Evolutionary conservation across 2,113 vertebrate genomes (phyloP).

Genomic region (Aphyosemion australe): DNA sequence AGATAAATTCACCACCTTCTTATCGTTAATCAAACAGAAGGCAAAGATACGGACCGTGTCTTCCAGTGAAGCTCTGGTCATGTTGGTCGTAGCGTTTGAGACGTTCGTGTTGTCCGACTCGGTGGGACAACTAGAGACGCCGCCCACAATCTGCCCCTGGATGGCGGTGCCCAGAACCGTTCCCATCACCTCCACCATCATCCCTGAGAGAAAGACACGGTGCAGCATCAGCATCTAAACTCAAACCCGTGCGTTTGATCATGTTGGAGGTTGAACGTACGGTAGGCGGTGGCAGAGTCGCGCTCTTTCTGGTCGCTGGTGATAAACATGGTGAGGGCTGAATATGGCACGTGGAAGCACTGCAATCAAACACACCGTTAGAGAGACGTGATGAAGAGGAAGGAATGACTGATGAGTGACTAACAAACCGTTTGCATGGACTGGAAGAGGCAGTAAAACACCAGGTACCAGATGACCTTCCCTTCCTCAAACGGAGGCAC

Average conservation of each 20-base stretch:
- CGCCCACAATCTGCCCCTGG: conserved; percentile 94
- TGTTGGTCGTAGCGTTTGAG: conserved; percentile 63
- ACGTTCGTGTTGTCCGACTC: conserved; percentile 21
- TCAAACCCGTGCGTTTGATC: background rate
- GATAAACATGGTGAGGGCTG: conserved; percentile 97
- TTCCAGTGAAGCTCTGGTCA: conserved; percentile 68
- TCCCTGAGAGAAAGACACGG: conserved; percentile 77
- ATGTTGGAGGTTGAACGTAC: conserved; percentile 75
- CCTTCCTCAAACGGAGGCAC: conserved; percentile 86
- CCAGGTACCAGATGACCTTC: conserved; percentile 88
- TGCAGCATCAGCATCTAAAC: background rate
- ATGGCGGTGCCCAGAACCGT: conserved; percentile 91
- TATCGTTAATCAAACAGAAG: too few species aligned
- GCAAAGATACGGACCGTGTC: conserved; percentile 79
- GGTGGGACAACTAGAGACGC: conserved; percentile 75
- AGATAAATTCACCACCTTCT: too few species aligned
- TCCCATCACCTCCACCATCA: conserved; percentile 94
- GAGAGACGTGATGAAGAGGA: background rate
- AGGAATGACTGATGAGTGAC: conserved; percentile 40
- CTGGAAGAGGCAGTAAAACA: conserved; percentile 97
- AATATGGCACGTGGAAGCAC: conserved; percentile 98
- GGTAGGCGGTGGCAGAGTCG: conserved; percentile 93
- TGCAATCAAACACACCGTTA: conserved; percentile 55
- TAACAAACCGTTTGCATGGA: conserved; percentile 93
- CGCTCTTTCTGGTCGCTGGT: conserved; percentile 91